phyloP scores from a whole-genome alignment of 1,140 invertebrate genomes.

The Coptotermes formosanus region DNA sequence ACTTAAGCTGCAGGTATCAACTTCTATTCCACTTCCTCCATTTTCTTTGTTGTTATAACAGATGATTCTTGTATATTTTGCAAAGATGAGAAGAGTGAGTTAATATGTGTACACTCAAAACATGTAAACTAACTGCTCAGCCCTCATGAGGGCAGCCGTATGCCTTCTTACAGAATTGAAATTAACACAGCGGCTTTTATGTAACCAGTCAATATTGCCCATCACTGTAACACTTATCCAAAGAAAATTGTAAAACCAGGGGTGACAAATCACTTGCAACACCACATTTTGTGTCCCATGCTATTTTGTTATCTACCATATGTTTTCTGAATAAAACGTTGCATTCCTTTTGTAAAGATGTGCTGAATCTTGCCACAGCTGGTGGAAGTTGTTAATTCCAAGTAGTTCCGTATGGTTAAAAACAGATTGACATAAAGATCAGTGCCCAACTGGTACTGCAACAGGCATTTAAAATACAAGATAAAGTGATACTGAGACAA shows the following conservation, averaged over 20 bases:
- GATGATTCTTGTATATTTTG: no score
- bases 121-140: no score
- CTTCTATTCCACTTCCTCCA: no score
- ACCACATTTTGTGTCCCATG: neutral
- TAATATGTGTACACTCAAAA: no score
- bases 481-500: neutral
- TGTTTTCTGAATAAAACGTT: conserved; percentile 39
- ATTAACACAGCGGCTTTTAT: neutral
- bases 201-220: neutral
- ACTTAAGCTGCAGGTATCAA: no score
- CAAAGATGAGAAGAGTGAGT: no score
- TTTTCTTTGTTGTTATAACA: no score
- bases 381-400: conserved; percentile 45
- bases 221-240: neutral
- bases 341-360: conserved; percentile 50
- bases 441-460: conserved; percentile 52
- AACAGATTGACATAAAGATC: conserved; percentile 50
- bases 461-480: conserved; percentile 37
- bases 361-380: conserved; percentile 54
- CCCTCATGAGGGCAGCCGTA: neutral
- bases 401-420: conserved; percentile 47
- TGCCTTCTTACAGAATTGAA: neutral
- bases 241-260: neutral
- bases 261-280: neutral
- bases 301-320: conserved; percentile 17